Evolutionary conservation across 1,140 invertebrate genomes (phyloP), one percentile per base, ranked within the genome.

Genomic region (Agrilus planipennis): DNA sequence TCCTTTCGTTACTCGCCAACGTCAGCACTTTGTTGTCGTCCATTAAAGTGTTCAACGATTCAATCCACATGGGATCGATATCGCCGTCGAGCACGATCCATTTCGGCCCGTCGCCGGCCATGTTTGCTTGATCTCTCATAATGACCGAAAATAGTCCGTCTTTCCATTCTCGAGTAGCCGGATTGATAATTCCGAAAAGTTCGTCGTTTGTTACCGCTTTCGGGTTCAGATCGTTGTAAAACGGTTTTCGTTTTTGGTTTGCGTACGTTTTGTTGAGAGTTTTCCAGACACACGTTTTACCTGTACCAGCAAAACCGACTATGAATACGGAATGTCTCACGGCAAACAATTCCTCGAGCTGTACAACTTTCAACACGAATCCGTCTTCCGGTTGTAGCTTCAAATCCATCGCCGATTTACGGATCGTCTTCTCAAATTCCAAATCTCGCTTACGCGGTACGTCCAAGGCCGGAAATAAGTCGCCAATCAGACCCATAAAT

Each of bases 51-150:
- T 94, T 94, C 0, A 94, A 70, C 2, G 87, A 91, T 66, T 94
- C 89, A 52, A 94, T 94, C 90, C 89, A 94, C 88, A 93, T 92
- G 1, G 90, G 90, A 72, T 95, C 91, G 54, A 95, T 94, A 58
- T 96, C 91, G 21, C 91, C 91, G 60, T 97, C 92, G 12, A 96
- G 71, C 2, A 97, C 81, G 51, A 97, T 91, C 92, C 92, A 97
- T 60, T 93, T 93, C 0, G 89, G 87, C 22, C 84, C 84, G 54
- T 86, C 79, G 0, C 81, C 81, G 0, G 73, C 63, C 73, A 88
- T 75, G 60, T 93, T 92, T 1, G 84, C 86, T 69, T 93, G 84
- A 54, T 94, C 89, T 51, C 91, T 69, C 83, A 96, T 93, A 17
- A 94, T 76, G 0, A 84, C 79, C 0, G 91, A 95, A 58, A 95